Base-by-base conservation (phyloP, 2,113 vertebrate genomes). In the Leptocoma aspasia region DNA sequence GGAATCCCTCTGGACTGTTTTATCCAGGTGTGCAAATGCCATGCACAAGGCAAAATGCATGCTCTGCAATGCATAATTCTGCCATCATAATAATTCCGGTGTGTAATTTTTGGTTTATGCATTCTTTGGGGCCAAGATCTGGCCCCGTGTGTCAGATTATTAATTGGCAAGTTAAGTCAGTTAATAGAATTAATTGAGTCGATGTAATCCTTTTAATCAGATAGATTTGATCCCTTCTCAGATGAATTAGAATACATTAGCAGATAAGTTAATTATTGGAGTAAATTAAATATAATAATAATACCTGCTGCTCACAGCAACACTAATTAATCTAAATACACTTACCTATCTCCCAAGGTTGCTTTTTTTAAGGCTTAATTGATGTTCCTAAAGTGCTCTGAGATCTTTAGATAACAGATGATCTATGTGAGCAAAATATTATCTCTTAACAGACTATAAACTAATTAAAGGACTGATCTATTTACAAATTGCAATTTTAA, bases 281-380 rank as follows among this genome's bases (percentile, higher is more conserved):
- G 83, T 95, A 96, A 95, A 96, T 96, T 95, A 94, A 92, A 91
- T 96, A 82, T 95, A 94, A 81, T 95, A 96, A 94, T 94, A 94
- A 94, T 94, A 85, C 92, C 84, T 92, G 61, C 88, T 95, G 83
- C 95, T 95, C 66, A 66, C 89, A 96, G 93, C 92, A 93, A 91
- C 63, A 9, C 91, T 94, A 96, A 96, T 94, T 97, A 95, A 96
- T 97, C 90, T 96, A 91, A 91, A 93, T 87, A 95, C 92, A 96
- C 66, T 94, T 95, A 89, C 90, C 92, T 96, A 89, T 96, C 92
- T 96, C 88, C 87, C 69, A 93, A 89, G 80, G 61, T 90, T 94
- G 68, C 1, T 18, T 35, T 94, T 82, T 78, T 27, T 8, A 81
- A 86, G 79, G 57, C 71, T 81, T 95, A 95, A 96, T 81, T 96